These are phyloP conservation scores for Tenthredo notha DNA, from an alignment of 2,888 invertebrate genomes.

Conservation along the genomic window DNA sequence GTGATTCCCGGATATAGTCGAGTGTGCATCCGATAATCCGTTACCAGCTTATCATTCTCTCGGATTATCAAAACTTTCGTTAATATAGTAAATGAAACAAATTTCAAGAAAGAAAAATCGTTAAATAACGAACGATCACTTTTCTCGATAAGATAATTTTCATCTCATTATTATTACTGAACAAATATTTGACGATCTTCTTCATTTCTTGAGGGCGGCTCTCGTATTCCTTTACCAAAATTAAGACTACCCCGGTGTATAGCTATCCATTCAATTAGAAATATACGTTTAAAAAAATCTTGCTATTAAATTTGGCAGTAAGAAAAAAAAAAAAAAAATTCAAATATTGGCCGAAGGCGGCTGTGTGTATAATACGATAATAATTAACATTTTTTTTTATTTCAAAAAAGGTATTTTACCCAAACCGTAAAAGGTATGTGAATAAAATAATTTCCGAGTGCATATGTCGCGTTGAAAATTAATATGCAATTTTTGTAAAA, in stretches of 20 bases:
- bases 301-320: no score
- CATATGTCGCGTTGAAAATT: background rate
- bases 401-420: no score
- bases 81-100: background rate
- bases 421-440: no score
- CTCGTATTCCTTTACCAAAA: background rate
- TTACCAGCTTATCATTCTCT: background rate
- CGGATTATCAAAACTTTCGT: background rate
- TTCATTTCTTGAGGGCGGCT: background rate
- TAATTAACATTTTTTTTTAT: no score
- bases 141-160: background rate
- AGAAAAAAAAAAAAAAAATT: no score
- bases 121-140: background rate
- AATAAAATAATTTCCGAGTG: background rate
- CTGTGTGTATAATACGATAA: no score
- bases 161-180: background rate
- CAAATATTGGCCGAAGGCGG: no score
- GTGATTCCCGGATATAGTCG: slow-evolving; percentile 38
- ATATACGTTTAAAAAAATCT: no score
- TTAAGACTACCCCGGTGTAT: background rate
- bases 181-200: background rate
- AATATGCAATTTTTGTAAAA: slow-evolving; percentile 7
- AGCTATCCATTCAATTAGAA: no score
- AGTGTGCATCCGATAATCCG: slow-evolving; percentile 29
- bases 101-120: background rate